Percentiles rank a stretch among this genome's conserved stretches.
phyloP scores from a whole-genome alignment of 2,797 vertebrate genomes.

The Tiaroga cobitis region DNA sequence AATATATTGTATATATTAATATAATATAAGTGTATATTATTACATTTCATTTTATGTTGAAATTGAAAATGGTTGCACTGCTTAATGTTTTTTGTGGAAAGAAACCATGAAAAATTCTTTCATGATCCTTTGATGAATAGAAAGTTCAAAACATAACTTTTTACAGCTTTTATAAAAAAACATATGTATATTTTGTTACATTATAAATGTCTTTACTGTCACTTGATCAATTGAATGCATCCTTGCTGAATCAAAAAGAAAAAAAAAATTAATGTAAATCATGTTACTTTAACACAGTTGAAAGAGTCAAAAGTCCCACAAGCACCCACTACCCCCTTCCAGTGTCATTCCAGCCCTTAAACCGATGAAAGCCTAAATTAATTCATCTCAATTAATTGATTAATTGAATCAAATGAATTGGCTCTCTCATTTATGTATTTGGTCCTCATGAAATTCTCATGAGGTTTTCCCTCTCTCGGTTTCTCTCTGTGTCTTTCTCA shows the following conservation, averaged over 20 bases:
- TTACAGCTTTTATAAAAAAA: background rate
- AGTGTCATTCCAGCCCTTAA: slow-evolving; percentile 76
- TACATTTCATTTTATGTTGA: background rate
- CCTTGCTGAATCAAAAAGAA: background rate
- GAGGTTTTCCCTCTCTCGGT: slow-evolving; percentile 75
- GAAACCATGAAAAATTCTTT: background rate
- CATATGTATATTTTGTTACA: background rate
- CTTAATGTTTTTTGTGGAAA: background rate
- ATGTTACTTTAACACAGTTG: background rate
- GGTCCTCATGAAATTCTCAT: slow-evolving; percentile 76
- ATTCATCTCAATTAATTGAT: slow-evolving; percentile 57
- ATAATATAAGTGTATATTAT: too few relatives aligned
- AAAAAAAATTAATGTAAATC: too few relatives aligned
- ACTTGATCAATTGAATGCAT: background rate
- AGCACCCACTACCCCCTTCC: slow-evolving; percentile 65
- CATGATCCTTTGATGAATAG: too few relatives aligned
- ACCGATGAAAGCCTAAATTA: slow-evolving; percentile 79
- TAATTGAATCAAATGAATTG: slow-evolving; percentile 66
- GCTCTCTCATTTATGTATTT: slow-evolving; percentile 68
- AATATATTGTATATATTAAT: too few relatives aligned
- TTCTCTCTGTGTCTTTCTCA: slow-evolving; percentile 73
- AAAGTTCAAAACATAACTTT: background rate
- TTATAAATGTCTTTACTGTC: background rate
- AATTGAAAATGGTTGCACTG: background rate
- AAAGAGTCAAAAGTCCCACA: background rate